Percentiles rank a stretch among this genome's conserved stretches.
Conservation (phyloP, 2,113 vertebrate species). For the Colistium nudipinnis region DNA sequence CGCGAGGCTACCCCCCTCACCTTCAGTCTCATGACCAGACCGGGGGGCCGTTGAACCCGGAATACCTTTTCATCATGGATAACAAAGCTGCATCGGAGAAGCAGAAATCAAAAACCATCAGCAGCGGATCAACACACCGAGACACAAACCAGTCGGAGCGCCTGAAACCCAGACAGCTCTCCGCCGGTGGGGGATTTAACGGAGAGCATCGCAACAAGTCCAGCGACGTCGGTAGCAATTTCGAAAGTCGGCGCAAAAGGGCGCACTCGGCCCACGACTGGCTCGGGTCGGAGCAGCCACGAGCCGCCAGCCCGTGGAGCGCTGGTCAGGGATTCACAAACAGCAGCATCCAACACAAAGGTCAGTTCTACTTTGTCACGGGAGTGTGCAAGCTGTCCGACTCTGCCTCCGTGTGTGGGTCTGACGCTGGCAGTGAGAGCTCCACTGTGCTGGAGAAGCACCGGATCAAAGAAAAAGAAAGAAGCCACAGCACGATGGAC, state of each 20-base stretch:
- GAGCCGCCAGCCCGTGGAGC: slow-evolving; percentile 46
- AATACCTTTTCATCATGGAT: slow-evolving; percentile 52
- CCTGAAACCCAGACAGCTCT: slow-evolving; percentile 52
- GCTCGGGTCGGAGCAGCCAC: slow-evolving; percentile 56
- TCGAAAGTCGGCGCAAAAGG: slow-evolving; percentile 65
- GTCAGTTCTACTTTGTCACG: slow-evolving; percentile 84
- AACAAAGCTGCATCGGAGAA: slow-evolving; percentile 54
- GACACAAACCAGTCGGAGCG: slow-evolving; percentile 73
- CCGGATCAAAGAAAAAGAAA: slow-evolving; percentile 55
- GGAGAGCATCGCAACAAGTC: slow-evolving; percentile 40
- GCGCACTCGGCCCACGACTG: slow-evolving; percentile 62
- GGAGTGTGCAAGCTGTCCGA: slow-evolving; percentile 72
- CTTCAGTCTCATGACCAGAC: slow-evolving; percentile 44
- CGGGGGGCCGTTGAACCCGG: slow-evolving; percentile 42
- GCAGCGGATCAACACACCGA: slow-evolving; percentile 64
- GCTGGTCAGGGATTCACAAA: slow-evolving; percentile 56
- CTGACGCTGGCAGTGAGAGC: slow-evolving; percentile 47
- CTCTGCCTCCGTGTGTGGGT: slow-evolving; percentile 47
- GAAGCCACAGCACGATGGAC: slow-evolving; percentile 74
- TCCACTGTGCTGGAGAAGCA: slow-evolving; percentile 48
- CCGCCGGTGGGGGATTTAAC: slow-evolving; percentile 24
- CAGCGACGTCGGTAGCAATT: slow-evolving; percentile 18
- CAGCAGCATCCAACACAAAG: slow-evolving; percentile 82
- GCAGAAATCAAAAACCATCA: slow-evolving; percentile 59
- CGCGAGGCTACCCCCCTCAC: slow-evolving; percentile 44